Base-by-base conservation (phyloP, 2,113 vertebrate species). In the Pyrgilauda ruficollis region DNA sequence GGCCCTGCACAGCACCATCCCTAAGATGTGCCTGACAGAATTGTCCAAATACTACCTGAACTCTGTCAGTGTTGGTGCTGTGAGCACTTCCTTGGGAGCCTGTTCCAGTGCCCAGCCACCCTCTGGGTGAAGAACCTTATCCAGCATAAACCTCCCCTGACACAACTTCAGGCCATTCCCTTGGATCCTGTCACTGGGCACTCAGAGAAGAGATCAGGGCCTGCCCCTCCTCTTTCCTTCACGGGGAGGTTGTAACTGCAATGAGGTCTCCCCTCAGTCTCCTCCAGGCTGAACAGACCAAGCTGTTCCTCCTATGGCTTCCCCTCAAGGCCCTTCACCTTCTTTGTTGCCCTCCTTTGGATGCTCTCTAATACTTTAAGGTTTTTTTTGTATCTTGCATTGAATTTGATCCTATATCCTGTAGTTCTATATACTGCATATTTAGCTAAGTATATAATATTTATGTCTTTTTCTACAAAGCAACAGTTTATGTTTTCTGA, bases 241-340 rank as follows among this genome's bases (percentile, higher is more conserved):
- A 1, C 1, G 4, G 21, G 47, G 10, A 61, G 27, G 12, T 3
- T 53, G 28, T 10, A 2, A 10, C 23, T 39, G 23, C 27, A 39
- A 0, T 53, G 39, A 62, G 28, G 6, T 62, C 3, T 77, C 37
- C 18, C 31, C 53, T 62, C 56, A 52, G 22, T 23, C 55, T 68
- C 37, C 43, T n/a, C 23, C 66, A 55, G 23, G 21, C 30, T 49
- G 58, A 63, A 14, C 30, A 56, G 20, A 47, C 1, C 24, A 31
- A 10, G 58, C 1, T 2, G 1, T 3, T 49, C 6, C 39, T 43
- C 9, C 6, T 8, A 9, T 0, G 0, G 2, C 3, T 72, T 31
- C 11, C 21, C 41, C 21, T 72, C 30, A 35, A 64, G 35, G 9
- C 21, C 7, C 19, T 74, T 37, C 37, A 2, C 4, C 8, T 10